Evolutionary conservation across 92 coral and sea anemone genomes (phyloP), one percentile per base, ranked within the genome.

Genomic region (Paramuricea clavata): DNA sequence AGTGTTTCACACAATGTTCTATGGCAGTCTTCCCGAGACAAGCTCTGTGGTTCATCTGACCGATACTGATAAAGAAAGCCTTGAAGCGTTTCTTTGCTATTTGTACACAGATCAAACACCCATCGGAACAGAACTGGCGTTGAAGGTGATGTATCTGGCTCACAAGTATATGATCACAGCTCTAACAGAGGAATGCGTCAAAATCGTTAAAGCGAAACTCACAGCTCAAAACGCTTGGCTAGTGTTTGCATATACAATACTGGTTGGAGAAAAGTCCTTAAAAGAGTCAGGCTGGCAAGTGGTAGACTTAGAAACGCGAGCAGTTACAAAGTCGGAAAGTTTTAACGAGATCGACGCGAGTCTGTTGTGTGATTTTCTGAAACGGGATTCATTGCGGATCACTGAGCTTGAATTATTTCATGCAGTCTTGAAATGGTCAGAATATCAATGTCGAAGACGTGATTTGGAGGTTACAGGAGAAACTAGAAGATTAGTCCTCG

Each of bases 101-200:
- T 23, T 76, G n/a, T 76, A 76, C 81, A n/a, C 33, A 30, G 81
- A 76, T 19, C 65, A 76, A 28, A 12, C 26, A 2, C 30, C n/a
- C 8, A 19, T 25, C 25, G 49, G 28, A 17, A 3, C 32, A 26
- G 43, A 33, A n/a, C 39, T 7, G 22, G 75, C 21, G 75, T 7
- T 69, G 10, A 21, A 69, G 32, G 44, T 69, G 5, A 47, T 76
- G 33, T 76, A 76, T 27, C 9, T 76, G 10, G 81, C 67, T n/a
- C 44, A 76, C 34, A 76, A 76, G 25, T 76, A 47, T 54, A 76
- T 76, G 62, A 54, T 76, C 36, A 22, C 62, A 22, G 44, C 81
- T 5, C 81, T 76, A 3, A 36, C 26, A 1, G 21, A 69, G 21
- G 32, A 69, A 33, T 69, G 75, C 17, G 21, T 33, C 35, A 27